Percentiles rank a stretch among this genome's conserved stretches.
These are phyloP conservation scores for Acropora yongei DNA, from an alignment of 64 coral and sea anemone species.

Conservation along the genomic window DNA sequence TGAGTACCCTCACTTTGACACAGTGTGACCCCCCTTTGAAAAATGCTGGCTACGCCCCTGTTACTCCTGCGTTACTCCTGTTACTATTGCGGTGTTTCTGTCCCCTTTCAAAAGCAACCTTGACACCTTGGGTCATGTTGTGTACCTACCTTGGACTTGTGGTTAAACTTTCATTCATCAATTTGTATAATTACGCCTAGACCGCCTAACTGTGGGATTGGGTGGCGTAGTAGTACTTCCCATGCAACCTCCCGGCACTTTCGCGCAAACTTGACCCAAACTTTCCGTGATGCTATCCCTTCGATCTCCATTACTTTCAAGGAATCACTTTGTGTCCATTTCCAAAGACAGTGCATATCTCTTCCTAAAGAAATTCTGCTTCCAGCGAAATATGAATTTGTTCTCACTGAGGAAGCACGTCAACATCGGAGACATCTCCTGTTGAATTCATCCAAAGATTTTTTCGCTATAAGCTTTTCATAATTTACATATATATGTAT, in stretches of 20 bases:
- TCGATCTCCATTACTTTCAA: conserved; percentile 37
- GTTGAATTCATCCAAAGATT: neutral
- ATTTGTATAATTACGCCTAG: conserved; percentile 17
- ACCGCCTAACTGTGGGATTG: conserved; percentile 32
- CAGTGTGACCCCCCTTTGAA: no score
- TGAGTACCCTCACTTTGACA: no score
- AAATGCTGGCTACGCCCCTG: no score
- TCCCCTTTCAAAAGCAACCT: neutral
- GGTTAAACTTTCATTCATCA: conserved; percentile 49
- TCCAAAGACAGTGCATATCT: conserved; percentile 20
- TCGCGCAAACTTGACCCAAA: conserved; percentile 7
- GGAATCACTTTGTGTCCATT: conserved; percentile 27
- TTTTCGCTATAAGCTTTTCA: no score
- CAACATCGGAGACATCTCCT: conserved; percentile 46
- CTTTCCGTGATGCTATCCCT: conserved; percentile 9
- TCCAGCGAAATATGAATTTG: conserved; percentile 44
- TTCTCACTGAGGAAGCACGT: conserved; percentile 30
- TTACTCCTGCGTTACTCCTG: neutral
- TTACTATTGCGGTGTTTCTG: neutral
- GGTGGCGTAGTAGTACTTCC: conserved; percentile 39
- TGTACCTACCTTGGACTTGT: conserved; percentile 55
- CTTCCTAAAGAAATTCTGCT: conserved; percentile 43
- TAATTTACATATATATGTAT: neutral
- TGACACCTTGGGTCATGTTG: neutral
- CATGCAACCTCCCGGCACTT: conserved; percentile 18